Evolutionary conservation across 1,140 invertebrate genomes (phyloP), one percentile per base, ranked within the genome.

Genomic region (Philaenus spumarius): DNA sequence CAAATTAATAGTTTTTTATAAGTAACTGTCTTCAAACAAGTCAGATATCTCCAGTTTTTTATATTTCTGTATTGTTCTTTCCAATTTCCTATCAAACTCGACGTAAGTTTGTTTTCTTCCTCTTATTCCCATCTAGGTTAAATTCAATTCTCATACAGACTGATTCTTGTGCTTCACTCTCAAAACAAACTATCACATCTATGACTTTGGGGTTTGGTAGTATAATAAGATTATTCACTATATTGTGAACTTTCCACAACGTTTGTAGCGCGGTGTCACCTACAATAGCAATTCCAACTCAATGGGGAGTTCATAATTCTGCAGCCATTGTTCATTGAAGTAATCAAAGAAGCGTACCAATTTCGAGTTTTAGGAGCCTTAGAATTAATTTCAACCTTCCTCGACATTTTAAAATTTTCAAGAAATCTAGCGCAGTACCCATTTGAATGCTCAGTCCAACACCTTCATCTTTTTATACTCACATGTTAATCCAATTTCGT

Each of bases 341-440:
- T 52, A 52, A 12, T 52, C 30, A 6, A 52, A 52, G 26, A 52
- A 34, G 23, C 26, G 5, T 6, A 9, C n/a, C 23, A 52, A 17
- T 15, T 26, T 34, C 9, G 11, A 12, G 23, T 48, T 48, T 45
- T 6, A 11, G 15, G 6, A 6, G 46, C 9, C 14, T 22, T 20
- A n/a, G 9, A 48, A 22, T 9, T 4, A 48, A 22, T 22, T 48
- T 48, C n/a, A 59, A 15, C 53, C 51, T 9, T 55, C 42, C 17
- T 43, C 22, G 12, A 60, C 46, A 26, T 60, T 52, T 40, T 55
- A 52, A 15, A n/a, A 30, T 37, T 47, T 24, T 45, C n/a, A 60
- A 15, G 24, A 55, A 55, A 35, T 52, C 53, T 6, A 55, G 30
- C 30, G 53, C 59, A n/a, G 58, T 40, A 55, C 59, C 55, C 52